Base-by-base conservation (phyloP, 2,797 vertebrate species). In the Xenopus petersii region DNA sequence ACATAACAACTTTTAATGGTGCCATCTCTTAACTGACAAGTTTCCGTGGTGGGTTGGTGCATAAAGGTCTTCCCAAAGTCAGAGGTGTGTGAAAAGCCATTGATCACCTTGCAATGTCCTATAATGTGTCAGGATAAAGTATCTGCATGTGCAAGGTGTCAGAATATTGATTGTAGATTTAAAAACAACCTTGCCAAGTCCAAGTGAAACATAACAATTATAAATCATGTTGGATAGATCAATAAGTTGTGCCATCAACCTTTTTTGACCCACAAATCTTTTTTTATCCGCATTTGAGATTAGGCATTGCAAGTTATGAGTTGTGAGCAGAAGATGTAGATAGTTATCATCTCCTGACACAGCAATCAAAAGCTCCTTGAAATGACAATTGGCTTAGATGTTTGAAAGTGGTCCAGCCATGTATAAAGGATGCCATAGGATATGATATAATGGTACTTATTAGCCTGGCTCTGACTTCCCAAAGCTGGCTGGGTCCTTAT, bases 171-270 rank as follows among this genome's bases (percentile, higher is more conserved):
- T 65, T 70, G n/a, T 65, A 66, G 46, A 74, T 70, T 74, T 74
- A 30, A 51, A 30, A 78, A 78, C 21, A 73, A 58, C 61, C 70
- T 77, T 77, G 75, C 63, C 48, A 73, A 64, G 67, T 30, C 62
- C 64, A 69, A 36, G 60, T 69, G 71, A 74, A 70, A 70, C 11
- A 56, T 64, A 54, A 51, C 61, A 70, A 70, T 65, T 70, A 74
- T 79, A 66, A 79, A 74, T 79, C 77, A 74, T 66, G 67, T 17
- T 74, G 67, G 54, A 61, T 51, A 49, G 67, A 74, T 79, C 77
- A 74, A 79, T 79, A 74, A 74, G 55, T 70, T 74, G 77, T 66
- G 54, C 24, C 77, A 64, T 24, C 58, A 70, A 73, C 71, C 77
- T 79, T 79, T 67, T 3, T 33, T 74, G 66, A 70, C 77, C 76